Evolutionary conservation across 2,797 vertebrate species (phyloP).

Genomic region (Epinephelus malabaricus): DNA sequence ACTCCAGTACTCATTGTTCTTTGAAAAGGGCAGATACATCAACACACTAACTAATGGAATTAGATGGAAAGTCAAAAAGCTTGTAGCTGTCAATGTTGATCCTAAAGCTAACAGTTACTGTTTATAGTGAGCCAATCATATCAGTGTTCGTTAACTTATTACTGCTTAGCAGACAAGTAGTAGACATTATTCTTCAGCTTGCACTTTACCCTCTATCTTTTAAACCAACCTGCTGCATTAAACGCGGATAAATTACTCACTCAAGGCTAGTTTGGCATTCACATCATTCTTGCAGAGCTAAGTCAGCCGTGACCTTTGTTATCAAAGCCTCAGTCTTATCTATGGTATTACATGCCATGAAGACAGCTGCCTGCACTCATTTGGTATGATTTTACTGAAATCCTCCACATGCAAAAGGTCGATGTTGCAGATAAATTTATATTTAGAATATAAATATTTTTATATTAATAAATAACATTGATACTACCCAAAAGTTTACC

Average conservation of each 20-base stretch:
- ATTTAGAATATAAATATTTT: not conserved
- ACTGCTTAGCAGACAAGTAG: not conserved
- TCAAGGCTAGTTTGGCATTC: constrained; percentile 26
- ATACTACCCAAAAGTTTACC: not conserved
- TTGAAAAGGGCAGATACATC: not conserved
- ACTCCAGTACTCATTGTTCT: not conserved
- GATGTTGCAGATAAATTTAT: not conserved
- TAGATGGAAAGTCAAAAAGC: not conserved
- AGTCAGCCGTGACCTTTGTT: constrained; percentile 13
- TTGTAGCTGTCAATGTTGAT: not conserved
- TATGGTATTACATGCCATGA: not conserved
- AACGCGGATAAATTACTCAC: constrained; percentile 9
- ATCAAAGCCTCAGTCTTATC: not conserved
- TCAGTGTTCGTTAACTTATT: not conserved
- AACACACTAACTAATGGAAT: not conserved
- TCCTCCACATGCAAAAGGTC: not conserved
- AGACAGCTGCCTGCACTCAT: not conserved
- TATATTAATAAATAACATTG: not conserved
- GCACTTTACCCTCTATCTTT: not conserved
- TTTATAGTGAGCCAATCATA: not conserved
- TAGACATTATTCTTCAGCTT: not conserved
- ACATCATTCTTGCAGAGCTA: constrained; percentile 21
- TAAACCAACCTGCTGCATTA: constrained; percentile 1
- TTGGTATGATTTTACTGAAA: not conserved
- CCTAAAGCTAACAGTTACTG: not conserved